Conservation (phyloP, 2,888 invertebrate genomes). For the Koerneria pararmatus region DNA sequence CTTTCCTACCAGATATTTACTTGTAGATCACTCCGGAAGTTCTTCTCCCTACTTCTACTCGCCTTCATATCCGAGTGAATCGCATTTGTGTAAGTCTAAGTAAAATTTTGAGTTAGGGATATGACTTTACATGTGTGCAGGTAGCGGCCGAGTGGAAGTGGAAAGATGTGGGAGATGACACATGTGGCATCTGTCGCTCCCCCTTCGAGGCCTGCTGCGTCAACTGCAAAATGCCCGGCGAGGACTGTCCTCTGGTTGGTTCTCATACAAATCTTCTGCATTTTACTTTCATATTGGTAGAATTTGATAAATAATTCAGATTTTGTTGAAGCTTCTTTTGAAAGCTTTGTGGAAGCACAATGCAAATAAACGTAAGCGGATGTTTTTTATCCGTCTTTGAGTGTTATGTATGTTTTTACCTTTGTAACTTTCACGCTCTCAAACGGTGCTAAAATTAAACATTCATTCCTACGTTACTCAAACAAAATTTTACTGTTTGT, state of each 20-base stretch:
- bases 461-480: too few species aligned
- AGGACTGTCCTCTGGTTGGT: conserved; percentile 51
- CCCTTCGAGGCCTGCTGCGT: conserved; percentile 76
- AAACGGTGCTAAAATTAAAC: too few species aligned
- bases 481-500: too few species aligned
- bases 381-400: too few species aligned
- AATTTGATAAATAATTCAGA: too few species aligned
- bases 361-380: too few species aligned
- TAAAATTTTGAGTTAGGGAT: not conserved
- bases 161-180: conserved; percentile 92
- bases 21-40: not conserved
- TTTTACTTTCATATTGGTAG: conserved; percentile 5
- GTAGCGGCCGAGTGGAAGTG: conserved; percentile 86
- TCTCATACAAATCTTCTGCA: conserved; percentile 1
- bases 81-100: conserved; percentile 3
- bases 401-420: too few species aligned
- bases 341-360: too few species aligned
- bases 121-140: conserved; percentile 25
- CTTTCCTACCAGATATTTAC: too few species aligned
- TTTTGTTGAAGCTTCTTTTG: too few species aligned
- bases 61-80: conserved; percentile 11
- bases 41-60: conserved; percentile 5
- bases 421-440: too few species aligned
- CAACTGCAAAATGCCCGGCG: conserved; percentile 53
- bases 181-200: conserved; percentile 97